Conservation (phyloP, 2,113 vertebrate species). For the Rattus rattus region DNA sequence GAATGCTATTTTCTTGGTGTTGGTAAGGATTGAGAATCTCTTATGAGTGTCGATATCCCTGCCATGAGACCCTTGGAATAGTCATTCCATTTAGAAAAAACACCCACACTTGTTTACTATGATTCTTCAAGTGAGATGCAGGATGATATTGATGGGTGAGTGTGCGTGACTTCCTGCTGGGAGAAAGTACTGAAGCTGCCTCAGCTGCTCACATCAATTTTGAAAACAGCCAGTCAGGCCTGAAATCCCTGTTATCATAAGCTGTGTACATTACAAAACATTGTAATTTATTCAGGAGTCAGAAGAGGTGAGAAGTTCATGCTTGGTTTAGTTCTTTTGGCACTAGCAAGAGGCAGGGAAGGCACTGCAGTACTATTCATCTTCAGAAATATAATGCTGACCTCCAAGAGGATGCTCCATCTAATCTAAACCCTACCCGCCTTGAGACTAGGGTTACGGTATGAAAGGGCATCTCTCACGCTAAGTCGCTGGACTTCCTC, state of each 20-base stretch:
- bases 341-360: not conserved
- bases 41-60: constrained; percentile 32
- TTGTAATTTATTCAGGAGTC: constrained; percentile 27
- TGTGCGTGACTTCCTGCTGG: not conserved
- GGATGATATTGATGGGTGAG: not conserved
- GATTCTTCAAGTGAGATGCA: not conserved
- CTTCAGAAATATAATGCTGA: not conserved
- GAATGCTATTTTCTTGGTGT: not conserved
- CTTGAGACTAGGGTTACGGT: constrained; percentile 12
- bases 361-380: constrained; percentile 36
- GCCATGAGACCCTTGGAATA: constrained; percentile 27
- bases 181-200: constrained; percentile 45
- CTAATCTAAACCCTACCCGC: not conserved
- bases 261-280: constrained; percentile 11
- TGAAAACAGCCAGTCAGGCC: constrained; percentile 22
- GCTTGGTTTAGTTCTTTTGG: not conserved
- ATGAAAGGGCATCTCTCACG: constrained; percentile 44
- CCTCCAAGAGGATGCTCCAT: not conserved
- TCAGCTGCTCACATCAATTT: constrained; percentile 63
- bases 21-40: not conserved
- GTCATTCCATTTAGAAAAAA: constrained; percentile 47
- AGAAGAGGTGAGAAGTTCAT: not conserved
- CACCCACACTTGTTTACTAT: constrained; percentile 26
- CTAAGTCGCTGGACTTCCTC: constrained; percentile 55
- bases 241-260: constrained; percentile 32